Evolutionary conservation across 2,797 vertebrate genomes (phyloP).

Genomic region (Erithacus rubecula): DNA sequence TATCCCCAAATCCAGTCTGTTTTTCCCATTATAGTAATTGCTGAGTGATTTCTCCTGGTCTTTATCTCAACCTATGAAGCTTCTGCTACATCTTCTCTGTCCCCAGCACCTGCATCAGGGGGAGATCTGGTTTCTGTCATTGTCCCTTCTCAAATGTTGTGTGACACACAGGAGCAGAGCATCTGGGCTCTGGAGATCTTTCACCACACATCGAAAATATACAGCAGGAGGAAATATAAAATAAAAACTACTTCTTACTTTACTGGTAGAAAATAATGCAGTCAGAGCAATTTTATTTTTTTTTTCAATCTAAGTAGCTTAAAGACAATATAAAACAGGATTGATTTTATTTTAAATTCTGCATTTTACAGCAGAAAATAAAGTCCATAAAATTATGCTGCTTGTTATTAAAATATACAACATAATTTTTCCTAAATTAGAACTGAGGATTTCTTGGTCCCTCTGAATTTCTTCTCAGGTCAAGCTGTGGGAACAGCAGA

Average conservation of each 20-base stretch:
- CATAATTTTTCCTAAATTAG: not conserved
- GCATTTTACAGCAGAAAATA: not conserved
- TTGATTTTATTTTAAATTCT: not conserved
- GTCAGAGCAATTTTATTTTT: not conserved
- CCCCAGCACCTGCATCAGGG: not conserved
- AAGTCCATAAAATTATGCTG: not conserved
- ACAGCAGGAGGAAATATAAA: not conserved
- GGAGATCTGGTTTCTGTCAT: not conserved
- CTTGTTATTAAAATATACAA: not conserved
- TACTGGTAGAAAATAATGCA: not conserved
- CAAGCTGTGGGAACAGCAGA: not conserved
- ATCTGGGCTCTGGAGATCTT: not conserved
- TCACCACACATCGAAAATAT: not conserved
- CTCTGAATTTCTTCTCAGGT: not conserved
- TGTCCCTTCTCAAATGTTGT: not conserved
- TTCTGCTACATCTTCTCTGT: not conserved
- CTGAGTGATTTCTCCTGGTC: not conserved
- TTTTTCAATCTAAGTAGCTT: not conserved
- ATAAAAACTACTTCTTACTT: not conserved
- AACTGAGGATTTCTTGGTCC: not conserved
- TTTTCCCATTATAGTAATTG: too few relatives aligned
- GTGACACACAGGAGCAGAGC: not conserved
- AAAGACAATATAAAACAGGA: not conserved
- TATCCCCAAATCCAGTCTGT: too few relatives aligned
- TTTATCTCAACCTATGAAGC: not conserved